Conservation (phyloP, 2,888 invertebrate genomes). For the Megaustenia siamemsis region DNA sequence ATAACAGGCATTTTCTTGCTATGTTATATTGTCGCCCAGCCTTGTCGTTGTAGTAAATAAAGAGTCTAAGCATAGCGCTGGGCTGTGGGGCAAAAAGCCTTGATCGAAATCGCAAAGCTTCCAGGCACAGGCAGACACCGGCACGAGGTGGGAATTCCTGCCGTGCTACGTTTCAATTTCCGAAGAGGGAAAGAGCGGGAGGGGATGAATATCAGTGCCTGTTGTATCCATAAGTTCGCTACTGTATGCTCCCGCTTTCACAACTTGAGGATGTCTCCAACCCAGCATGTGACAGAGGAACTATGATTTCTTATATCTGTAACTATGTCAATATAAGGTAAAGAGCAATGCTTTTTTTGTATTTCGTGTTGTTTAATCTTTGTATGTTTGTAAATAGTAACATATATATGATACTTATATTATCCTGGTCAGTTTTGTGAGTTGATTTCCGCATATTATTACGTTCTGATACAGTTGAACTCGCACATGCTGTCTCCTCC, state of each 20-base stretch:
- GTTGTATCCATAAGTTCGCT: not conserved
- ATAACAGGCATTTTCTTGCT: no score
- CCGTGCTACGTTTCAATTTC: conserved; percentile 19
- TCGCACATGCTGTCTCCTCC: no score
- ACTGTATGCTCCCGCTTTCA: not conserved
- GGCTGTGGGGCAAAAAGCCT: not conserved
- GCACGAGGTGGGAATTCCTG: conserved; percentile 21
- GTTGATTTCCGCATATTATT: no score
- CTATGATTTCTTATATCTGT: conserved; percentile 20
- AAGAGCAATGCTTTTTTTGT: not conserved
- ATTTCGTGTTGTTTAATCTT: no score
- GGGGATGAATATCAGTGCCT: not conserved
- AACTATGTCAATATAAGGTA: conserved; percentile 21
- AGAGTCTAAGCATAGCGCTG: not conserved
- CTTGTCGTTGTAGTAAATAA: not conserved
- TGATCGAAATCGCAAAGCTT: not conserved
- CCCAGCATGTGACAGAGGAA: not conserved
- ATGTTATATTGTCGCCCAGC: not conserved
- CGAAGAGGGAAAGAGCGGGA: not conserved
- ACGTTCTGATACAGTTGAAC: no score
- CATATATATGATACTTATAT: no score
- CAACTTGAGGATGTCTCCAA: not conserved
- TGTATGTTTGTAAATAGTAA: no score
- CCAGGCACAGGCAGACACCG: conserved; percentile 2
- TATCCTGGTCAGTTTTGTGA: no score